These are phyloP conservation scores for Gerris lacustris DNA, from an alignment of 2,888 invertebrate genomes.

Conservation along the genomic window DNA sequence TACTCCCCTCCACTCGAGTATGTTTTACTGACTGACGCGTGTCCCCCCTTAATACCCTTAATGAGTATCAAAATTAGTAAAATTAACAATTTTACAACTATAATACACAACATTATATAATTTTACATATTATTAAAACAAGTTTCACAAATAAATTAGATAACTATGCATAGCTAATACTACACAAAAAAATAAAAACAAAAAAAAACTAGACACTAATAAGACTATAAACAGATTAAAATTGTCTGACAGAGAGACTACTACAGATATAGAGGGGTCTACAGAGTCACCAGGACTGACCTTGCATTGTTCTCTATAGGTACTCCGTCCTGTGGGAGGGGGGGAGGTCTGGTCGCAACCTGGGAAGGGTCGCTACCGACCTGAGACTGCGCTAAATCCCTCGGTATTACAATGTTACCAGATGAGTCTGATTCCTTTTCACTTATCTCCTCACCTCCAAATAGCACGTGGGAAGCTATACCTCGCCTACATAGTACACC, in stretches of 20 bases:
- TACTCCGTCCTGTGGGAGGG: slow-evolving; percentile 28
- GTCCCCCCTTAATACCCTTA: no score
- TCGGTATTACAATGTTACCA: slow-evolving; percentile 22
- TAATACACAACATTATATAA: no score
- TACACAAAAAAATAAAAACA: not conserved
- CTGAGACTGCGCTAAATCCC: not conserved
- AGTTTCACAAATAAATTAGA: no score
- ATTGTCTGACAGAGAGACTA: not conserved
- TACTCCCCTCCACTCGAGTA: no score
- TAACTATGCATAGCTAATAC: no score
- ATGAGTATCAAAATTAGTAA: no score
- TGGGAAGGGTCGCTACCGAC: slow-evolving; percentile 21
- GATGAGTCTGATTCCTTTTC: slow-evolving; percentile 30
- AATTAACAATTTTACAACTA: no score
- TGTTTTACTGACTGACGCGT: no score
- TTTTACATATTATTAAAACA: no score
- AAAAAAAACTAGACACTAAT: not conserved
- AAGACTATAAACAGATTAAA: not conserved
- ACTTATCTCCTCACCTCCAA: slow-evolving; percentile 30
- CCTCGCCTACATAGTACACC: slow-evolving; percentile 24
- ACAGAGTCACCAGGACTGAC: slow-evolving; percentile 19
- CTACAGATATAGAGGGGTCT: not conserved
- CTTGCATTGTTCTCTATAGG: slow-evolving; percentile 33
- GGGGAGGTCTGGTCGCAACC: slow-evolving; percentile 26
- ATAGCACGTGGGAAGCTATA: slow-evolving; percentile 31